phyloP scores from a whole-genome alignment of 2,797 vertebrate genomes.

The Carduelis carduelis region DNA sequence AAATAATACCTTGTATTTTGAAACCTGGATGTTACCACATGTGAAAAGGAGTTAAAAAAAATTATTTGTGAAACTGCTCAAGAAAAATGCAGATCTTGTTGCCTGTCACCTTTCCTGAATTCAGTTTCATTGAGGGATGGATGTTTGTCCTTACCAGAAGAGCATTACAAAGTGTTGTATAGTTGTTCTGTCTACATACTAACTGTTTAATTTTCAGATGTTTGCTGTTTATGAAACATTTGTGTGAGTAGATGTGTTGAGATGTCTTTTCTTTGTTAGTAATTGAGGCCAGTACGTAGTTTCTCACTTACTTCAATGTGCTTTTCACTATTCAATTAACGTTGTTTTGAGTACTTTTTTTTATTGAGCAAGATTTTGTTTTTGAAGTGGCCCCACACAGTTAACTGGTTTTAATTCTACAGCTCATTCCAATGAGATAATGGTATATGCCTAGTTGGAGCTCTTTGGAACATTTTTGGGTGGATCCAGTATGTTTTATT shows the following conservation, averaged over 20 bases:
- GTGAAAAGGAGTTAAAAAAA: not conserved
- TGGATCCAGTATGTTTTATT: not conserved
- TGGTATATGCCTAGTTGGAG: not conserved
- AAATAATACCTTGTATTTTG: not conserved
- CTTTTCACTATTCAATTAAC: slow-evolving; percentile 58
- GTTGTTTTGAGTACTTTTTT: slow-evolving; percentile 17
- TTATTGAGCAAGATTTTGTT: slow-evolving; percentile 35
- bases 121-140: not conserved
- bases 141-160: not conserved
- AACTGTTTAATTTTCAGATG: slow-evolving; percentile 40
- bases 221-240: slow-evolving; percentile 33
- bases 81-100: not conserved
- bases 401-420: slow-evolving; percentile 17
- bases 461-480: not conserved
- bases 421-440: slow-evolving; percentile 6
- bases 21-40: not conserved
- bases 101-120: not conserved
- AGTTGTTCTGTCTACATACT: not conserved
- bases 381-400: slow-evolving; percentile 30
- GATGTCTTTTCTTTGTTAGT: slow-evolving; percentile 42
- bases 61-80: not conserved
- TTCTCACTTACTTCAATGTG: slow-evolving; percentile 54
- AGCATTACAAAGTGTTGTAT: not conserved
- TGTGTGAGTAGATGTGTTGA: slow-evolving; percentile 30
- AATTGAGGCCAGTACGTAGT: not conserved